Evolutionary conservation across 2,888 invertebrate species (phyloP), one percentile per base, ranked within the genome.

Genomic region (Nasonia oneida): DNA sequence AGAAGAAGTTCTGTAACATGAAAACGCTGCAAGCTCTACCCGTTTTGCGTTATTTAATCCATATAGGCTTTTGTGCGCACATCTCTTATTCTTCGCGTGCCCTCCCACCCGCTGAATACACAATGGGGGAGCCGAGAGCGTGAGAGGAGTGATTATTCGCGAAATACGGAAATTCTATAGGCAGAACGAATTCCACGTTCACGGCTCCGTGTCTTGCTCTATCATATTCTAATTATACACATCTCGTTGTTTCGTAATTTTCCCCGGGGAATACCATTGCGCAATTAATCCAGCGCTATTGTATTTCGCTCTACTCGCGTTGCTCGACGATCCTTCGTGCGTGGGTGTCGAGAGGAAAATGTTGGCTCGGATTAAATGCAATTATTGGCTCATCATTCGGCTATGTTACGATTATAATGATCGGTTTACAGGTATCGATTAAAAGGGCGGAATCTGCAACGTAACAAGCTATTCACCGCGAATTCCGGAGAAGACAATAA

Each of bases 141-240:
- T 4, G 18, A 2, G 5, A n/a, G n/a, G 57, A 61, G 57, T 23
- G 57, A 18, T 18, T 57, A 57, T 57, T 57, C 57, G 57, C n/a
- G n/a, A 61, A 23, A 61, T n/a, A 61, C 57, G 23, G 57, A 61
- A 61, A 47, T 61, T 61, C 57, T n/a, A 61, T 61, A 61, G 57
- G 57, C 12, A 47, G 47, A 47, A 2, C 47, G 47, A 47, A 47
- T 47, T 47, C 12, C 47, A 3, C 47, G 47, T 12, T 61, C 53
- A 4, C 5, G n/a, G 57, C n/a, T 61, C n/a, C 23, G 6, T 57
- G 57, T 61, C 23, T 61, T 61, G n/a, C 18, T 61, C 57, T n/a
- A n/a, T n/a, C n/a, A 23, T 61, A 61, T n/a, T 61, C 37, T 37
- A 37, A 61, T 61, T n/a, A 18, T 53, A 18, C 10, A 47, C 12